Conservation (phyloP, 2,888 invertebrate species). For the Arge pagana region DNA sequence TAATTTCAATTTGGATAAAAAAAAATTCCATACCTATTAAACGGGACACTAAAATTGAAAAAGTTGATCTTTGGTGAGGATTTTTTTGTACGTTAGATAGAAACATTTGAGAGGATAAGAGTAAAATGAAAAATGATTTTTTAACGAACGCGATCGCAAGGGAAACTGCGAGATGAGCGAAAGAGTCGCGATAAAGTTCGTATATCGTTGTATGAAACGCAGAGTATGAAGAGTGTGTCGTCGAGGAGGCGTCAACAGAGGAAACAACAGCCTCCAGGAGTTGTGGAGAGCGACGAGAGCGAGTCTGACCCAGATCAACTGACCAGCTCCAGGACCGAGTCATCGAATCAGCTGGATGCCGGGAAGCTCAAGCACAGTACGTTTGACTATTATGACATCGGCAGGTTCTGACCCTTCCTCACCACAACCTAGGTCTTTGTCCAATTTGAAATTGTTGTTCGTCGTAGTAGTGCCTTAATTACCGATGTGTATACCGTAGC, state of each 20-base stretch:
- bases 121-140: too few species aligned
- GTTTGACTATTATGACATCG: conserved; percentile 42
- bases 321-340: conserved; percentile 75
- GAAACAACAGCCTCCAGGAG: conserved; percentile 62
- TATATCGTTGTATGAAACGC: too few species aligned
- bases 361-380: conserved; percentile 72
- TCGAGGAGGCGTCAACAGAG: conserved; percentile 65
- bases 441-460: conserved; percentile 15
- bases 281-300: conserved; percentile 74
- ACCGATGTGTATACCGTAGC: background rate
- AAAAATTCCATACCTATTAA: too few species aligned
- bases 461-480: conserved; percentile 11
- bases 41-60: too few species aligned
- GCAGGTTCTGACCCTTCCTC: conserved; percentile 22
- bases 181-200: too few species aligned
- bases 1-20: too few species aligned
- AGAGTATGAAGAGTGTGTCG: conserved; percentile 59
- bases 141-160: too few species aligned
- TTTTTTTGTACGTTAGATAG: too few species aligned
- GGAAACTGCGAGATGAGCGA: too few species aligned
- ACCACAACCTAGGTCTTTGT: conserved; percentile 21
- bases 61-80: too few species aligned
- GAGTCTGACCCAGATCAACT: conserved; percentile 76
- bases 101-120: too few species aligned
- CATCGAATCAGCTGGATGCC: conserved; percentile 74